These are phyloP conservation scores for Pedionomus torquatus DNA, from an alignment of 2,113 vertebrate species.

Conservation along the genomic window DNA sequence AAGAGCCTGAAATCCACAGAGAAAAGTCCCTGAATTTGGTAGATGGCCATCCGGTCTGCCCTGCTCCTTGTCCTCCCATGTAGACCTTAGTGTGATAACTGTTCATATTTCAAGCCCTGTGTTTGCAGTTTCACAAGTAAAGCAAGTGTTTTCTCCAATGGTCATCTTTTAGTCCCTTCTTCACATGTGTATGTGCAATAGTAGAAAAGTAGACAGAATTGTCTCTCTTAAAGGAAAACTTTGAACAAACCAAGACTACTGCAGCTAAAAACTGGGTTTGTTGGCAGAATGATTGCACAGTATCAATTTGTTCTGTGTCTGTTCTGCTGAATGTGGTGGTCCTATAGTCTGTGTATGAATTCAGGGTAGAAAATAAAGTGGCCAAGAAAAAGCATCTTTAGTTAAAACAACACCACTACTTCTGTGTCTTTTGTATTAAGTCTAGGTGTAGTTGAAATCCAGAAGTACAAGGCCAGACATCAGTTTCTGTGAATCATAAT, in stretches of 20 bases:
- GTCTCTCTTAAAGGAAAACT: neutral
- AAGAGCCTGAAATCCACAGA: neutral
- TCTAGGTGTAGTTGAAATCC: neutral
- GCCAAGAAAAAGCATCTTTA: neutral
- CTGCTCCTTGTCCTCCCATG: neutral
- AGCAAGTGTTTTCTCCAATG: neutral
- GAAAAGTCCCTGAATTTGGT: neutral
- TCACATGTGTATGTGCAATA: neutral
- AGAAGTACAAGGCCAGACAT: neutral
- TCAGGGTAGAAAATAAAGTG: neutral
- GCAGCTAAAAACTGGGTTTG: neutral
- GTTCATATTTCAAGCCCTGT: neutral
- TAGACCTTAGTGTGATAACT: neutral
- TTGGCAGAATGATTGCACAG: neutral
- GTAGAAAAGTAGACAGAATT: neutral
- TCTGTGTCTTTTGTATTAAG: neutral
- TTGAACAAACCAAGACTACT: neutral
- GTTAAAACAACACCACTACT: neutral
- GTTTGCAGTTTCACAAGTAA: neutral
- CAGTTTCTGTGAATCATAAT: neutral
- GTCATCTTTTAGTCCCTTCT: neutral
- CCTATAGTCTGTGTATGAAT: neutral
- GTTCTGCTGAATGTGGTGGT: neutral
- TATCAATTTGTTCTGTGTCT: neutral
- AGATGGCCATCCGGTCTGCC: neutral